Evolutionary conservation across 2,113 vertebrate genomes (phyloP), one percentile per base, ranked within the genome.

Genomic region (Orycteropus afer): DNA sequence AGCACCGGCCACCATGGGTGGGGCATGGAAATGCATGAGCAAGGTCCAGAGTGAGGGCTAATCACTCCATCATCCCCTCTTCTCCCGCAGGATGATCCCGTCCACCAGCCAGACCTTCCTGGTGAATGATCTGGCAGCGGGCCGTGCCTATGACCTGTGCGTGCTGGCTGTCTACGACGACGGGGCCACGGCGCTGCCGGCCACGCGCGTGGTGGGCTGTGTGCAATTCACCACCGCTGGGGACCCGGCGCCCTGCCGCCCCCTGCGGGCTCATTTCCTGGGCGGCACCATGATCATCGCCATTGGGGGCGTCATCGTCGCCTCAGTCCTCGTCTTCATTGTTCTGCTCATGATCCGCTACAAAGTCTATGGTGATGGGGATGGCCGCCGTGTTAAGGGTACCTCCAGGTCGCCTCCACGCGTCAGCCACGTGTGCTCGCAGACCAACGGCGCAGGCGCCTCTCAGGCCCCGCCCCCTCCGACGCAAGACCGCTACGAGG

Each of bases 261-360:
- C 99, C 34, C 98, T 99, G 91, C 99, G 99, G 91, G 99, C 99
- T 55, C 99, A 99, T 95, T 99, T 99, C 97, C 97, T 99, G 69
- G 99, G 99, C 4, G 99, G 99, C 95, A 99, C 99, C 92, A 99
- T 99, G 99, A 99, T 99, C 98, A 99, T 99, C 97, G 99, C 99
- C 97, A 99, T 99, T 77, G 99, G 99, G 13, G 99, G 99, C 23
- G 99, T 99, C 97, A 99, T 99, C 61, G 99, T 99, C 73, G 99
- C 99, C 27, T 99, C 99, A 0, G 99, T 99, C 91, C 98, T 99
- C 34, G 99, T 99, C 93, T 99, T 99, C 98, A 99, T 99, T 97
- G 98, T 99, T 97, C 99, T 99, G 98, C 99, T 99, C 89, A 99
- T 99, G 98, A 99, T 99, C 93, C 99, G 99, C 57, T 99, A 99